Percentiles rank a stretch among this genome's conserved stretches.
These are phyloP conservation scores for Columba livia DNA, from an alignment of 2,113 vertebrate species.

Conservation along the genomic window DNA sequence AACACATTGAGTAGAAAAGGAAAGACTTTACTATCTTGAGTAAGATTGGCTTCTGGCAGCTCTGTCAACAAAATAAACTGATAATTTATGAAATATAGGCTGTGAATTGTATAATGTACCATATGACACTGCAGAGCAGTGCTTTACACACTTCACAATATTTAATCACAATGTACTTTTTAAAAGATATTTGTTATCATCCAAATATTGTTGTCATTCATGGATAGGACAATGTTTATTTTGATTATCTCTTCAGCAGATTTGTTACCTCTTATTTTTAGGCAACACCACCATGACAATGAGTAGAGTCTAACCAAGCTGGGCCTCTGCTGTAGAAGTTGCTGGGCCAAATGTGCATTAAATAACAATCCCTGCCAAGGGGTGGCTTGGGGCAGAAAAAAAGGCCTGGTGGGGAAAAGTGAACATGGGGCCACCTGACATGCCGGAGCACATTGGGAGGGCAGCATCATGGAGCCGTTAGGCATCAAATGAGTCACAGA, in stretches of 20 bases:
- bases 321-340: background rate
- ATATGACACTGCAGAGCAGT: background rate
- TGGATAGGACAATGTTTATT: background rate
- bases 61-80: background rate
- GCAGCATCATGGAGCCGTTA: background rate
- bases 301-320: background rate
- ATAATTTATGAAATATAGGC: background rate
- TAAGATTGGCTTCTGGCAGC: conserved; percentile 5
- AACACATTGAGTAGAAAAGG: background rate
- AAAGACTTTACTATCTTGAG: background rate
- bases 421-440: background rate
- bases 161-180: background rate
- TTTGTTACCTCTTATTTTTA: background rate
- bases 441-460: background rate
- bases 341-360: background rate
- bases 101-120: background rate
- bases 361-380: background rate
- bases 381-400: background rate
- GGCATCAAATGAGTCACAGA: background rate
- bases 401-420: background rate
- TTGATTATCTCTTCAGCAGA: background rate
- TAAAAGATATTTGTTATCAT: background rate
- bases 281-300: background rate
- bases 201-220: background rate
- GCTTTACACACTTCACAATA: background rate